These are phyloP conservation scores for Benthosema pterotum DNA, from an alignment of 2,797 vertebrate genomes.

Conservation along the genomic window DNA sequence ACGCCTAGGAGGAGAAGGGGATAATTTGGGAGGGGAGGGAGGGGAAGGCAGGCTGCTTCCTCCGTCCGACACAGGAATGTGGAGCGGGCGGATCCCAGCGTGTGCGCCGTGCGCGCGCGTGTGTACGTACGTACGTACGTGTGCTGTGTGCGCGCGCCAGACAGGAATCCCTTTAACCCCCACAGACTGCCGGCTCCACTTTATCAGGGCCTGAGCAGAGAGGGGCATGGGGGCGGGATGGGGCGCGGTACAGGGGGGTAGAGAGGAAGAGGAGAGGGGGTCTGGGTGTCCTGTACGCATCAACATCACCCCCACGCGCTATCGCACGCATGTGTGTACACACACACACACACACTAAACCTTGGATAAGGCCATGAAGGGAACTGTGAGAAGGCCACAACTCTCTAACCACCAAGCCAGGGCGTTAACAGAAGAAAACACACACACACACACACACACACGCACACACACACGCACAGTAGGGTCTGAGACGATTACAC, in stretches of 20 bases:
- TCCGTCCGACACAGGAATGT: conserved; percentile 82
- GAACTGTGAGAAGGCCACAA: conserved; percentile 67
- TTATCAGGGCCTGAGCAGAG: conserved; percentile 74
- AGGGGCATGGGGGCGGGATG: conserved; percentile 41
- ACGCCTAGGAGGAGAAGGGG: conserved; percentile 69
- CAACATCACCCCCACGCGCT: conserved; percentile 46
- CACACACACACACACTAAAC: conserved; percentile 52
- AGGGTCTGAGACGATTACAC: conserved; percentile 61
- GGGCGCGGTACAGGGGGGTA: conserved; percentile 1
- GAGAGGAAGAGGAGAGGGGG: conserved; percentile 27
- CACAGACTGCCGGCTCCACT: conserved; percentile 78
- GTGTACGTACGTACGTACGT: conserved; percentile 50
- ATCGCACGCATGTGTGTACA: conserved; percentile 41
- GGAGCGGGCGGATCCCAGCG: conserved; percentile 76
- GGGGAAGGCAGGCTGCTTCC: conserved; percentile 78
- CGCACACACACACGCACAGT: conserved; percentile 4
- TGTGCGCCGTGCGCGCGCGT: conserved; percentile 34
- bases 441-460: too few relatives aligned
- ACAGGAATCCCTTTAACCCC: conserved; percentile 82
- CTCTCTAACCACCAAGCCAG: conserved; percentile 52
- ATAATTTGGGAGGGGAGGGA: conserved; percentile 78
- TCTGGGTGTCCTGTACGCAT: conserved; percentile 63
- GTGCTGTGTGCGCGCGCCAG: conserved; percentile 75
- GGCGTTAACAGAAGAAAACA: conserved; percentile 17
- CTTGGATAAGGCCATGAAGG: conserved; percentile 64